Base-by-base conservation (phyloP, 2,113 vertebrate genomes). In the Paraplagusia blochii region DNA sequence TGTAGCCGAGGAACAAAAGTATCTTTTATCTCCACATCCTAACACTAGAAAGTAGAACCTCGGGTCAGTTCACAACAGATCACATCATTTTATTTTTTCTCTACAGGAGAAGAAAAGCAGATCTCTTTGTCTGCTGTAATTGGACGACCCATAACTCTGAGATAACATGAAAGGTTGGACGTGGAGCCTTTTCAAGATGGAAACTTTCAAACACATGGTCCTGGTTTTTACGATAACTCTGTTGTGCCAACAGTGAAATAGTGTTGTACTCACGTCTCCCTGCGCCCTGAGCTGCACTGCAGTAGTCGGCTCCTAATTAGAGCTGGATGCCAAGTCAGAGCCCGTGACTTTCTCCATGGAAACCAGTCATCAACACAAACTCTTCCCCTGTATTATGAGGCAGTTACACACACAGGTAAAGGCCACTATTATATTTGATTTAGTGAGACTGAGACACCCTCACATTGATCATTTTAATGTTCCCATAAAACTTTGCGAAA, bases 281-380 rank as follows among this genome's bases (percentile, higher is more conserved):
- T 17, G 53, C 54, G 8, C 64, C 38, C 43, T 18, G 52, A 42
- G 29, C 44, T 46, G 51, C 44, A 15, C 53, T 57, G 52, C 39
- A 45, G 53, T 6, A 48, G 55, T 66, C 15, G 52, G 43, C 51
- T 69, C 49, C 62, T 61, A 58, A 72, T 69, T 73, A 44, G 46
- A 47, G 49, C 40, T 18, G 1, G 13, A 17, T 53, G 74, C 22
- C 22, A 29, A 29, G 22, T 29, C 69, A 59, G 64, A 34, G 52
- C 79, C 81, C 69, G 80, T 76, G 69, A 74, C 8, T 13, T 44
- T 70, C 44, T 44, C 38, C 33, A 19, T 58, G 54, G 43, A 61
- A 71, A 76, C 12, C 56, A 60, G 69, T 56, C 17, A 34, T 53
- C 22, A 52, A 64, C 51, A 45, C 13, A 22, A 70, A 72, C n/a